Base-by-base conservation (phyloP, 2,797 vertebrate genomes). In the Molossus alvarezi region DNA sequence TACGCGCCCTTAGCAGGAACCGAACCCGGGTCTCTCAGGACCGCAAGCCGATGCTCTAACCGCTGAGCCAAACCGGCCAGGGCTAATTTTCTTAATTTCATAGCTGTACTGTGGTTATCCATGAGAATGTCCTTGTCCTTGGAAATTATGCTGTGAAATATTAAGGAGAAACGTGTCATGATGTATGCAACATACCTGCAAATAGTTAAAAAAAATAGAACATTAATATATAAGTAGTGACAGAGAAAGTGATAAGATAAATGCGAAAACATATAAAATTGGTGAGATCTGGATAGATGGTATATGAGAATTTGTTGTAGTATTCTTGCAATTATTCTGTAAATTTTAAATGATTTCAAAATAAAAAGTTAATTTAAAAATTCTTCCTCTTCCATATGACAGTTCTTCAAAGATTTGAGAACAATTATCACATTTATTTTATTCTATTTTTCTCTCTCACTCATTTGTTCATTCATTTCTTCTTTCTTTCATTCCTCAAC, bases 311-410 rank as follows among this genome's bases (percentile, higher is more conserved):
- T 86, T 88, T 2, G 71, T 85, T 62, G 37, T 88, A 84, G 41
- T 55, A 37, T 29, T 89, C 20, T 72, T 48, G 4, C 23, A 95
- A 69, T 33, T 92, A 33, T 72, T 79, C 76, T 45, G 23, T 89
- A 82, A 91, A 65, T 64, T 80, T 75, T 6, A 90, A 89, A 94
- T 92, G 89, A 77, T 92, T 86, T 93, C 25, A 77, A 86, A 91
- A 72, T 48, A 64, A 89, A 72, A 55, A 72, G n/a, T 51, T 58
- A 57, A 83, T 71, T 71, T 18, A 79, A 84, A 72, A 45, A 58
- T 33, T 48, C 14, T 33, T 45, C 53, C 45, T 91, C 29, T 89
- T 73, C 29, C 60, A 41, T 64, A 76, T 62, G 81, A 87, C 45
- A 90, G 37, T 37, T 71, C 29, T 64, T 55, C 45, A 92, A 82